Conservation (phyloP, 2,113 vertebrate species). For the Chunga burmeisteri region DNA sequence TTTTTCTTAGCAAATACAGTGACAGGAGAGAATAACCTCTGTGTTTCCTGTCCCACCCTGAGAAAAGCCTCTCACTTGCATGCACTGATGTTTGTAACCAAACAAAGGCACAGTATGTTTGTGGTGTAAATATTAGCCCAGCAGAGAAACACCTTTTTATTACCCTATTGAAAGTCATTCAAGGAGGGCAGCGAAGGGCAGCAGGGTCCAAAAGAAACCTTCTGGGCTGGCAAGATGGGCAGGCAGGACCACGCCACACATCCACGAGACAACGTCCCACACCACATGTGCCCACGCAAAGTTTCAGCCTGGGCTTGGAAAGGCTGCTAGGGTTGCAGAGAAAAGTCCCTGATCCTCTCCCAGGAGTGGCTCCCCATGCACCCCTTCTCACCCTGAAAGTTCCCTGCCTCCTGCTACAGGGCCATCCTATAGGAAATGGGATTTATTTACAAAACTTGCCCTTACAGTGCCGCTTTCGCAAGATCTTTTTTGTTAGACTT, state of each 20-base stretch:
- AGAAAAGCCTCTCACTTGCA: neutral
- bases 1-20: neutral
- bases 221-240: neutral
- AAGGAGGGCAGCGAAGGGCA: neutral
- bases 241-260: neutral
- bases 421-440: neutral
- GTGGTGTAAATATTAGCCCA: conserved; percentile 57
- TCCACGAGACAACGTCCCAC: rapidly evolving
- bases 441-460: neutral
- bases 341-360: neutral
- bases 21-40: neutral
- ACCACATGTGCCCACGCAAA: rapidly evolving
- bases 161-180: neutral
- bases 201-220: neutral
- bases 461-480: neutral
- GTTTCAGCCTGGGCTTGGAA: neutral
- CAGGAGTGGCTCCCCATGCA: neutral
- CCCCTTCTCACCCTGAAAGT: neutral
- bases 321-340: neutral
- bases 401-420: neutral
- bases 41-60: neutral
- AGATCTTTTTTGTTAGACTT: neutral
- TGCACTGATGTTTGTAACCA: conserved; percentile 1
- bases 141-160: conserved; percentile 28
- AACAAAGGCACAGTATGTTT: conserved; percentile 40